phyloP scores from a whole-genome alignment of 2,888 invertebrate genomes.

The Cyclophora albipunctata region DNA sequence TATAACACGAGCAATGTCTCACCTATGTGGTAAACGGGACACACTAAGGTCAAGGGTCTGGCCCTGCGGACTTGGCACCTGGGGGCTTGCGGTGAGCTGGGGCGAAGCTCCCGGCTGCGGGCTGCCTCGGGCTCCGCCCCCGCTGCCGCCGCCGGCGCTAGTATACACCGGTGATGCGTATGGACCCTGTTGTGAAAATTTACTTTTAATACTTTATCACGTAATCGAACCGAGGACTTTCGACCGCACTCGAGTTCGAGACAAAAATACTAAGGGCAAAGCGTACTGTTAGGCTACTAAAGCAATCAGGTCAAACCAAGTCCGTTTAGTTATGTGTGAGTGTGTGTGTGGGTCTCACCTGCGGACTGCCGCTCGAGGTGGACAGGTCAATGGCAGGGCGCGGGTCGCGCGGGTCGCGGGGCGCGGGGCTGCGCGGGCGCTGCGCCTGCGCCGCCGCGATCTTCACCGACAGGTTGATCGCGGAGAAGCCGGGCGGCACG shows the following conservation, averaged over 20 bases:
- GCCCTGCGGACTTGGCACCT: conserved; percentile 93
- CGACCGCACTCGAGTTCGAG: neutral
- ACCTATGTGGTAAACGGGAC: conserved; percentile 90
- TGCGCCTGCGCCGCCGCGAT: conserved; percentile 84
- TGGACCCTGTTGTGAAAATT: conserved; percentile 78
- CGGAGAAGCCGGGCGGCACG: conserved; percentile 84
- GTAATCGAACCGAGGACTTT: neutral
- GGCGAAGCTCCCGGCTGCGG: conserved; percentile 91
- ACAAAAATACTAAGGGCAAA: conserved; percentile 6
- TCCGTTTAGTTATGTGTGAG: neutral
- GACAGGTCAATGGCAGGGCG: conserved; percentile 91
- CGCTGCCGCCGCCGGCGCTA: conserved; percentile 82
- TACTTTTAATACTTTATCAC: conserved; percentile 24
- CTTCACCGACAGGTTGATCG: conserved; percentile 90
- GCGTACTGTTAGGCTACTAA: neutral
- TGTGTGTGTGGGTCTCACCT: conserved; percentile 72
- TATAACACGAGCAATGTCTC: conserved; percentile 35
- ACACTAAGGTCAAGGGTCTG: conserved; percentile 93
- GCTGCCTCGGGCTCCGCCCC: conserved; percentile 83
- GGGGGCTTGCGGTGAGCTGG: conserved; percentile 86
- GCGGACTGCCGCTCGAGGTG: conserved; percentile 91
- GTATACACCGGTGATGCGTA: conserved; percentile 86
- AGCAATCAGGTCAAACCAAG: neutral
- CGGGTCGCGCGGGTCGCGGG: conserved; percentile 83
- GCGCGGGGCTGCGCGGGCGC: conserved; percentile 83